Conservation (phyloP, 2,113 vertebrate species). For the Limnothrissa miodon region DNA sequence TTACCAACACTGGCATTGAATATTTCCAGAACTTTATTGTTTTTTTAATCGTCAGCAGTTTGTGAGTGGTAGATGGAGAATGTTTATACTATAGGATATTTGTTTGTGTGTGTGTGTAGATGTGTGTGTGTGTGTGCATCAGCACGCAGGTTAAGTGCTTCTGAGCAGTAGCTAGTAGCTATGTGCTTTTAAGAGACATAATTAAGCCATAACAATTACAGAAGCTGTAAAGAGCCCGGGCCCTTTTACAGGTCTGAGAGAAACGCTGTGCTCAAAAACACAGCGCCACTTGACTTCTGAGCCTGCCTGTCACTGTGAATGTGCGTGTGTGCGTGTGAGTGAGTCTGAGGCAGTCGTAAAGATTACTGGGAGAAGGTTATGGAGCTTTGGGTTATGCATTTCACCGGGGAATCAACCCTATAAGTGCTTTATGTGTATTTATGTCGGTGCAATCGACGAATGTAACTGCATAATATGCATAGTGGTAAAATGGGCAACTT, state of each 20-base stretch:
- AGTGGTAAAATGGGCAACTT: not conserved
- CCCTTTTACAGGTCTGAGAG: conserved; percentile 20
- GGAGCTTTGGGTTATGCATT: not conserved
- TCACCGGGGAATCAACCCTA: not conserved
- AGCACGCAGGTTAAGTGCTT: not conserved
- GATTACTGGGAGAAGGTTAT: not conserved
- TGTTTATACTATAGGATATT: not conserved
- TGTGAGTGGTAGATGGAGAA: not conserved
- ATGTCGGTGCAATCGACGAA: not conserved
- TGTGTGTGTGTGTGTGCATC: not conserved
- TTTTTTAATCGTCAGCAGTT: not conserved
- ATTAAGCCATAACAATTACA: conserved; percentile 55
- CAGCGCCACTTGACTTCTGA: not conserved
- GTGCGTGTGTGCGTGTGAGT: not conserved
- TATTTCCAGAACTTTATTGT: too few relatives aligned
- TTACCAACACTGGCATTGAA: too few relatives aligned
- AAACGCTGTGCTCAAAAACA: not conserved
- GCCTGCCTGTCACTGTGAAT: not conserved
- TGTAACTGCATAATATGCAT: not conserved
- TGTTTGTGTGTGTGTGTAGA: conserved; percentile 6
- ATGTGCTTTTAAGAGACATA: conserved; percentile 47
- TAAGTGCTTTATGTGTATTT: not conserved
- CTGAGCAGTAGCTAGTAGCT: conserved; percentile 46
- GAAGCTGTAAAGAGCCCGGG: conserved; percentile 46
- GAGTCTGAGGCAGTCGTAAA: not conserved